Evolutionary conservation across 2,113 vertebrate genomes (phyloP).

Genomic region (Ramphastos sulfuratus): DNA sequence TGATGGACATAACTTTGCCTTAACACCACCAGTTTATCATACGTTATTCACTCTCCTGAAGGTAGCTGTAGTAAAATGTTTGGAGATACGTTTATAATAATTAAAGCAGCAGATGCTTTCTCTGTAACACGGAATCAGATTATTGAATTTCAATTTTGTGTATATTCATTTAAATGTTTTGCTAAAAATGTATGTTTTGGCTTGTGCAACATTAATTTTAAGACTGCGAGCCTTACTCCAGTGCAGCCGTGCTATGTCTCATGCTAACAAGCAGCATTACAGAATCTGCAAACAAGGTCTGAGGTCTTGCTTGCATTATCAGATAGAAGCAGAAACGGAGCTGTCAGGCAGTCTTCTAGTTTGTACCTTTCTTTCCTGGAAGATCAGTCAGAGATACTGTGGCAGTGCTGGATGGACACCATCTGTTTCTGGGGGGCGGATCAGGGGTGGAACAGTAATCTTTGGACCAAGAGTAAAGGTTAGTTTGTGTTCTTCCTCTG

Average conservation of each 20-base stretch:
- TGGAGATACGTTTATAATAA: not conserved
- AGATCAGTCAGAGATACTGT: not conserved
- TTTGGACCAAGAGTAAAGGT: constrained; percentile 40
- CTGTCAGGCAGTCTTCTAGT: not conserved
- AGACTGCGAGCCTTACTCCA: not conserved
- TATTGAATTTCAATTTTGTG: not conserved
- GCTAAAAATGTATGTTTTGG: not conserved
- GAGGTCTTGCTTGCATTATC: not conserved
- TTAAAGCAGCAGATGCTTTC: not conserved
- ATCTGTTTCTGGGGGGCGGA: not conserved
- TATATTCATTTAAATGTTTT: not conserved
- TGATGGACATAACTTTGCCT: not conserved
- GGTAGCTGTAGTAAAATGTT: not conserved
- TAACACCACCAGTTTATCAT: not conserved
- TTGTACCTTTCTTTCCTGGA: not conserved
- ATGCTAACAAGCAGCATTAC: not conserved
- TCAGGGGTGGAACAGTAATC: not conserved
- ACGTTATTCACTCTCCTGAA: not conserved
- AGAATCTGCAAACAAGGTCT: not conserved
- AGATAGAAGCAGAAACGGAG: not conserved
- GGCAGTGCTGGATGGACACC: not conserved
- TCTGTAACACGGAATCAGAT: not conserved
- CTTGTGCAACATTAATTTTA: not conserved
- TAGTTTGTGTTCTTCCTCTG: not conserved
- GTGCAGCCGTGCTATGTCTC: not conserved